phyloP scores from a whole-genome alignment of 2,113 vertebrate genomes.

The Pagrus major region DNA sequence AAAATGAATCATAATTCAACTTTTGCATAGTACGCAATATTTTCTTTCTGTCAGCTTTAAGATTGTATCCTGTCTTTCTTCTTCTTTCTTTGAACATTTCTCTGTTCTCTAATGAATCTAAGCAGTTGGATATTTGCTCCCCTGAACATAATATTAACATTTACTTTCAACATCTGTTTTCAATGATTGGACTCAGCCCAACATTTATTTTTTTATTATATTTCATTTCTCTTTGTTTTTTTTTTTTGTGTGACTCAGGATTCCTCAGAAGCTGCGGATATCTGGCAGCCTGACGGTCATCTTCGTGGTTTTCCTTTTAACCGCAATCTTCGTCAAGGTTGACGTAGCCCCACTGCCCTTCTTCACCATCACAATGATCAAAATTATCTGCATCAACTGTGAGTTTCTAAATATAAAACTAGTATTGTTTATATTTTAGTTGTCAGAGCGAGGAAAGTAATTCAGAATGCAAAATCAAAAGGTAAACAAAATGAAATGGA shows the following conservation, averaged over 20 bases:
- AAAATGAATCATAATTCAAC: background rate
- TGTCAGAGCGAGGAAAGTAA: background rate
- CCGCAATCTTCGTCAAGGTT: constrained; percentile 90
- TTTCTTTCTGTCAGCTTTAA: no score
- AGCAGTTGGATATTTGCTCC: background rate
- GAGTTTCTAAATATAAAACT: constrained; percentile 69
- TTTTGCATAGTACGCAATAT: no score
- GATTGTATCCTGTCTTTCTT: background rate
- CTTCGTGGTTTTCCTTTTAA: constrained; percentile 91
- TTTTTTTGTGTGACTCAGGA: constrained; percentile 78
- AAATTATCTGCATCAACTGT: constrained; percentile 97
- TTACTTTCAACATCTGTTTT: no score
- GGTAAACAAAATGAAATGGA: no score
- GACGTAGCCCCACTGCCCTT: constrained; percentile 86
- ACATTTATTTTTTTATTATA: background rate
- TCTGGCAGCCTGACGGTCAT: constrained; percentile 89
- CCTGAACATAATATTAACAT: background rate
- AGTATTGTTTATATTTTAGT: background rate
- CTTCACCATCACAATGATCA: constrained; percentile 94
- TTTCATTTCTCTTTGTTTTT: background rate
- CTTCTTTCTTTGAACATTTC: background rate
- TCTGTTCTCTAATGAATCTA: no score
- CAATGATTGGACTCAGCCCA: background rate
- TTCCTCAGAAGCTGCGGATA: constrained; percentile 92
- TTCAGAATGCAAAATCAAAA: no score